These are phyloP conservation scores for Stigmatopora nigra DNA, from an alignment of 2,113 vertebrate species.

Conservation along the genomic window DNA sequence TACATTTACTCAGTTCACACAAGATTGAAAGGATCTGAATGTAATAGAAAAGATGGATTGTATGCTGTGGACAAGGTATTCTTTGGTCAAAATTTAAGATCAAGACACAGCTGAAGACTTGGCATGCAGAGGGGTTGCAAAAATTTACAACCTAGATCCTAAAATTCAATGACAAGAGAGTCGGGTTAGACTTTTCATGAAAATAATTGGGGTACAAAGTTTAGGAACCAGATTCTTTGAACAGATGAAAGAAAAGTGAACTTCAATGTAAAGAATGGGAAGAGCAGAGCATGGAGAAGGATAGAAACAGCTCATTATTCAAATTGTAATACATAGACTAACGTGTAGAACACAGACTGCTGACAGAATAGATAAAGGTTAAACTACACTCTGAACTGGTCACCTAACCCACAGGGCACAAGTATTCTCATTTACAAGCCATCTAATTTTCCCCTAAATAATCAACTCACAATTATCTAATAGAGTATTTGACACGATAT, in stretches of 20 bases:
- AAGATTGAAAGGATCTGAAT: background rate
- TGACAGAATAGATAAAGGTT: background rate
- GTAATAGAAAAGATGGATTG: background rate
- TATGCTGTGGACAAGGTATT: background rate
- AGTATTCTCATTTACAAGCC: background rate
- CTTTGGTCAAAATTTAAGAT: background rate
- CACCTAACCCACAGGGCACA: background rate
- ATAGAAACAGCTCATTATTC: background rate
- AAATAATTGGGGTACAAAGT: background rate
- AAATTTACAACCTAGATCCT: background rate
- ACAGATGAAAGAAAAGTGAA: background rate
- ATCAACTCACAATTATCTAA: background rate
- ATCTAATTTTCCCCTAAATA: background rate
- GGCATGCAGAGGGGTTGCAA: background rate
- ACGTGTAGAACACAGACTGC: background rate
- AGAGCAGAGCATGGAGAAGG: background rate
- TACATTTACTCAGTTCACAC: background rate
- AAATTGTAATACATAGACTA: background rate
- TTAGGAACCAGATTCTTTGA: background rate
- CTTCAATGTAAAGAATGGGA: background rate
- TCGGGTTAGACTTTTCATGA: background rate
- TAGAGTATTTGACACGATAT: background rate
- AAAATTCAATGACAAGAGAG: background rate
- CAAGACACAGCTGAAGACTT: too few relatives aligned
- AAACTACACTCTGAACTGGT: too few relatives aligned